Evolutionary conservation across 2,888 invertebrate species (phyloP), one percentile per base, ranked within the genome.

Genomic region (Amphipoea oculea): DNA sequence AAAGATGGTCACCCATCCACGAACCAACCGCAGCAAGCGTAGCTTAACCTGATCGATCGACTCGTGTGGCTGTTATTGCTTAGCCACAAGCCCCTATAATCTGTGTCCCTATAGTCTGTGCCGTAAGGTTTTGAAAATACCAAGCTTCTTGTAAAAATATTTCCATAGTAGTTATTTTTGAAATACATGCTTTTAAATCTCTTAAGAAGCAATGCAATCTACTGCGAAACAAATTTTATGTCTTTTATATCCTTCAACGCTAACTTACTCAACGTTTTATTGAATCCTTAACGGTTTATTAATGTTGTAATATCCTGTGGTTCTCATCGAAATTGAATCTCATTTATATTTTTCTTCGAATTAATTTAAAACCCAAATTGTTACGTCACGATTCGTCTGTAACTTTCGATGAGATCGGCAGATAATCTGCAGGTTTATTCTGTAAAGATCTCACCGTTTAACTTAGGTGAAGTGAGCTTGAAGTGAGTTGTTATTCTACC

Each of bases 281-380:
- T 69, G 48, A 70, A 66, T 63, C 40, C 48, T 73, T 70, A 73
- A 69, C 67, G 40, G 74, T n/a, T 48, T 73, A 67, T 69, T 62
- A 74, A 82, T 81, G 70, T 82, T 71, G 86, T 82, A 83, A 83
- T 74, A 67, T 86, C 75, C 71, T 82, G 40, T 42, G 48, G 17
- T 71, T 48, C 14, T 48, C 57, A 63, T 85, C 29, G 23, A 74
- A 74, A 71, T 57, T 48, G 48, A 71, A 86, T 82, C 48, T 70
- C 73, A 48, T 85, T 76, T 42, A 51, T 42, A 54, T 68, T 79
- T 60, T 66, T 66, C 51, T 65, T 69, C 67, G 45, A 71, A 63
- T 54, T 40, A 12, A 48, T 17, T 20, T 71, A 60, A 51, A 36
- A 60, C 9, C 14, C 7, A 68, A 51, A 36, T 7, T 7, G 20